Evolutionary conservation across 2,888 invertebrate genomes (phyloP).

Genomic region (Drosophila mimica): DNA sequence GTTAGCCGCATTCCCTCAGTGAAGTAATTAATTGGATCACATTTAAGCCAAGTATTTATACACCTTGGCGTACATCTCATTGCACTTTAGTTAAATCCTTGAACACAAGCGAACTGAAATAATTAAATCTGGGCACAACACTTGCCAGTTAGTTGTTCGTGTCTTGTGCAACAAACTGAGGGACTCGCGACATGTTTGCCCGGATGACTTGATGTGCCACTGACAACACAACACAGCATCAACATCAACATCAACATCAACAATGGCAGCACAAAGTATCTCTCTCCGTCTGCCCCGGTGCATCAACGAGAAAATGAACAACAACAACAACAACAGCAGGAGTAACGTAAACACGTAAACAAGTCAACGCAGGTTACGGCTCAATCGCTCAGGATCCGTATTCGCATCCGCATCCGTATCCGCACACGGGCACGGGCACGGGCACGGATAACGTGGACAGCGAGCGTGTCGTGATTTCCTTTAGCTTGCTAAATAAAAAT

Average conservation of each 20-base stretch:
- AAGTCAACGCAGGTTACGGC: slow-evolving; percentile 73
- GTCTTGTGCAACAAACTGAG: slow-evolving; percentile 15
- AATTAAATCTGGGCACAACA: slow-evolving; percentile 19
- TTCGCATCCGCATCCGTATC: slow-evolving; percentile 12
- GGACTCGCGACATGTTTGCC: slow-evolving; percentile 23
- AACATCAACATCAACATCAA: slow-evolving; percentile 28
- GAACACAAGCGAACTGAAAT: slow-evolving; percentile 12
- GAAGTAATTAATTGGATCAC: not conserved
- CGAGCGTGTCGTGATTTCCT: slow-evolving; percentile 51
- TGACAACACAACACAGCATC: slow-evolving; percentile 15
- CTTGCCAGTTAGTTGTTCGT: slow-evolving; percentile 7
- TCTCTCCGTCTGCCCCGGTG: slow-evolving; percentile 5
- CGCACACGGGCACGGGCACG: not conserved
- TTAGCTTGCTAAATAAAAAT: slow-evolving; percentile 72
- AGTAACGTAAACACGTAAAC: slow-evolving; percentile 68
- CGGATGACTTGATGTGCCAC: slow-evolving; percentile 50
- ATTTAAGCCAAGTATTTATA: slow-evolving; percentile 6
- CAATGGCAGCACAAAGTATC: slow-evolving; percentile 39
- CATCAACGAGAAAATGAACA: slow-evolving; percentile 26
- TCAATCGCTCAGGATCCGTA: slow-evolving; percentile 66
- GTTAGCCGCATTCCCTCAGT: not conserved
- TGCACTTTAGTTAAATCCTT: slow-evolving; percentile 7
- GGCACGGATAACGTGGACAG: slow-evolving; percentile 23
- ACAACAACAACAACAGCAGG: slow-evolving; percentile 20
- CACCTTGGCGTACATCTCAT: not conserved